Evolutionary conservation across 2,888 invertebrate species (phyloP), one percentile per base, ranked within the genome.

Genomic region (Plagiodera versicolora): DNA sequence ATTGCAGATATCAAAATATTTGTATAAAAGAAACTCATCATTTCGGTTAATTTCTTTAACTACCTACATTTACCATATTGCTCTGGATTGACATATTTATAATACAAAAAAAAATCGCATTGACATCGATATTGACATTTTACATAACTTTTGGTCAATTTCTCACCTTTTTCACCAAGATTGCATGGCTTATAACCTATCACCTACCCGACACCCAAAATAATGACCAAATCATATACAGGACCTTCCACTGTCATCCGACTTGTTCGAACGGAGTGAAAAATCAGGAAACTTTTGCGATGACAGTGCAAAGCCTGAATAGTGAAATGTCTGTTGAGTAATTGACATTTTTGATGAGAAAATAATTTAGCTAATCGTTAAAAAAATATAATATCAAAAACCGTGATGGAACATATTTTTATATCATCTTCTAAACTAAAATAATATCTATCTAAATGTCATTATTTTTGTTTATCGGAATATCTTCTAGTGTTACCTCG

Each of bases 71-170:
- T 77, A 79, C 78, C 77, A 79, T 81, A 81, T 81, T 81, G 81
- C 81, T 81, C 79, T 79, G 79, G 80, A 81, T 81, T 81, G 80
- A 80, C 80, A 70, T 67, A 68, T 74, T 70, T 68, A 74, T 76
- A 76, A 77, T 78, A 72, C 70, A 77, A 71, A 68, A 66, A 69
- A 63, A 70, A 72, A 69, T 67, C 66, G 67, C 79, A 81, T 81
- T 81, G 80, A 81, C 81, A 80, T 79, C 77, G 78, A 76, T 81
- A 80, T 79, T 79, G 79, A 79, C 78, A 79, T 78, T 76, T 71
- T 70, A 70, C 73, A 75, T 76, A n/a, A 77, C 77, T 78, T 79
- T 80, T 80, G 79, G 79, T 80, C 79, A 78, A 74, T 75, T 64
- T 77, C 76, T 76, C 74, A 74, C 74, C 72, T 63, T 68, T 68